A percentile compares a stretch with the other conserved stretches of the same genome.
Conservation (phyloP, 64 coral and sea anemone species). For the Astreopora myriophthalma region DNA sequence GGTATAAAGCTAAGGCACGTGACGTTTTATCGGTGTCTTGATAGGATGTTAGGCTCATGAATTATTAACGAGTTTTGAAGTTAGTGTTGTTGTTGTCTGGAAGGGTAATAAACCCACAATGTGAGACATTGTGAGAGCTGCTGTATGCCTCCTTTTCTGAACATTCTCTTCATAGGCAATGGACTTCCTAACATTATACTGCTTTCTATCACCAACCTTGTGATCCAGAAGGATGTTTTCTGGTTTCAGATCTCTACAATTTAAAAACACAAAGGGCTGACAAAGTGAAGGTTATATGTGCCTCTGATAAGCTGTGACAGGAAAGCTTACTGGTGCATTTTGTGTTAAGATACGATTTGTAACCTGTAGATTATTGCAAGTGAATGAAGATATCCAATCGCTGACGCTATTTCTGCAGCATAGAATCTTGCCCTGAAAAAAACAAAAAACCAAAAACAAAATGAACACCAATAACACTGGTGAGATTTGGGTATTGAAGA, state of each 20-base stretch:
- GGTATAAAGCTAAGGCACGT: no score
- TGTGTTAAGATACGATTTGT: neutral
- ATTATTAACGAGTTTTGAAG: no score
- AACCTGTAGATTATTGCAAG: conserved; percentile 94
- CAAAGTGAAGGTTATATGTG: no score
- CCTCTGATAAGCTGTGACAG: neutral
- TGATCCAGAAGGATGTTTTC: conserved; percentile 97
- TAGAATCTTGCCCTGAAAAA: conserved; percentile 93
- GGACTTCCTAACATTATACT: neutral
- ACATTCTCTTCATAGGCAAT: no score
- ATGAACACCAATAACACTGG: neutral
- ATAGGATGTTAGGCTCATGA: no score
- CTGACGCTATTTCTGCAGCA: conserved; percentile 98
- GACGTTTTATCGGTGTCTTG: no score
- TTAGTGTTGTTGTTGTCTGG: no score
- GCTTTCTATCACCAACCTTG: conserved; percentile 63
- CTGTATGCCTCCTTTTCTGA: no score
- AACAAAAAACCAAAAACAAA: neutral
- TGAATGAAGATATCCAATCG: conserved; percentile 97
- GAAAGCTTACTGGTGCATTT: neutral
- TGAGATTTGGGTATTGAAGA: no score
- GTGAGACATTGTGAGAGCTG: no score
- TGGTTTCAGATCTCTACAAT: conserved; percentile 90
- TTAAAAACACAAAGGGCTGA: neutral
- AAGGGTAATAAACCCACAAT: no score